These are phyloP conservation scores for Julus scanicus DNA, from an alignment of 2,888 invertebrate genomes.

Conservation along the genomic window DNA sequence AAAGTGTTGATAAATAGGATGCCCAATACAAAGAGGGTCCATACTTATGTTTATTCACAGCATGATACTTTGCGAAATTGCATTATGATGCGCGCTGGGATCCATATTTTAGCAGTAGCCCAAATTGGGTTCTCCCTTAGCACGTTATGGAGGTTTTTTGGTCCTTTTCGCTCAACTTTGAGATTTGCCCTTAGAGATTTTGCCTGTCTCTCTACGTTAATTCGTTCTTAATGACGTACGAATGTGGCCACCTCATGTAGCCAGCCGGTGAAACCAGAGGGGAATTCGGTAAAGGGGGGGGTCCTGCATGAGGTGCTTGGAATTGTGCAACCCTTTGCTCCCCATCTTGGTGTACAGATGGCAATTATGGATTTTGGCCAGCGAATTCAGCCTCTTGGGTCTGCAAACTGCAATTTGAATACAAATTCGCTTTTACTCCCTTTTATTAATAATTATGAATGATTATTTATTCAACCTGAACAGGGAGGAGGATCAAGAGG, in stretches of 20 bases:
- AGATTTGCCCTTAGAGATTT: background rate
- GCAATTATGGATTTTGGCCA: conserved; percentile 52
- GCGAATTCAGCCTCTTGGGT: conserved; percentile 27
- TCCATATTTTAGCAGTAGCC: background rate
- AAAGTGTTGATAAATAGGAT: too few species aligned
- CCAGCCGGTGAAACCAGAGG: conserved; percentile 46
- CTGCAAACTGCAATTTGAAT: conserved; percentile 44
- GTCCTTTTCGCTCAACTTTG: background rate
- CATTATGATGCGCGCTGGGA: background rate
- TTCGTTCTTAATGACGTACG: conserved; percentile 52
- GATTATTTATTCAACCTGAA: conserved; percentile 45
- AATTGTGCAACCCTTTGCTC: conserved; percentile 48
- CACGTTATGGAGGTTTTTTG: background rate
- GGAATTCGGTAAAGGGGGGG: conserved; percentile 17
- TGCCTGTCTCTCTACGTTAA: background rate
- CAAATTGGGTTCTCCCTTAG: background rate
- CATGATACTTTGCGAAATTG: background rate
- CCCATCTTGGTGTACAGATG: conserved; percentile 40
- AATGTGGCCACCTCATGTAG: conserved; percentile 47
- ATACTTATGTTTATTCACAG: background rate
- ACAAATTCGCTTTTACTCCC: conserved; percentile 45
- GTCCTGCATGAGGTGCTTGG: background rate
- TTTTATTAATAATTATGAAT: conserved; percentile 47
- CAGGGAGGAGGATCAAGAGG: background rate
- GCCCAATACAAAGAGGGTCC: too few species aligned